phyloP scores from a whole-genome alignment of 2,797 vertebrate genomes.

The Lepus oiostolus region DNA sequence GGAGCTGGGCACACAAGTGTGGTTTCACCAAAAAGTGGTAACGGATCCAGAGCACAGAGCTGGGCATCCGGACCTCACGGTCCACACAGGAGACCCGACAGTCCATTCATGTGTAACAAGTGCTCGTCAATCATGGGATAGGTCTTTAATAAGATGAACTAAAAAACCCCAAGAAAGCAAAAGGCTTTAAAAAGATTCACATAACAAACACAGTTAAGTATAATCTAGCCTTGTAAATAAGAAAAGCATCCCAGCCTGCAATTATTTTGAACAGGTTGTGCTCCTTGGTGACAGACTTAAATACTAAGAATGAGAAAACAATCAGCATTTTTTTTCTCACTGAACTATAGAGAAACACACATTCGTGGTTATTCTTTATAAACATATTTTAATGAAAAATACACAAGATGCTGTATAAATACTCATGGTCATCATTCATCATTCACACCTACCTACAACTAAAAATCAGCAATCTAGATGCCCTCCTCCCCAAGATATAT shows the following conservation, averaged over 20 bases:
- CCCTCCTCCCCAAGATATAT: not conserved
- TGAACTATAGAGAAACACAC: not conserved
- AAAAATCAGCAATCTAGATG: not conserved
- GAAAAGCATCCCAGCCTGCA: not conserved
- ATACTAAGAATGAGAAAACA: not conserved
- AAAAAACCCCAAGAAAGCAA: not conserved
- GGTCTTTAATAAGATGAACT: not conserved
- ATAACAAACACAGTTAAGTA: not conserved
- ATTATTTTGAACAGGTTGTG: not conserved
- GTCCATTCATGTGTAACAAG: not conserved
- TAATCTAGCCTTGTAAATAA: not conserved
- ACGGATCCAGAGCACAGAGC: not conserved
- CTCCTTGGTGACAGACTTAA: not conserved
- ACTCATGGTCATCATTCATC: not conserved
- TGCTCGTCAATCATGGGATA: accelerated
- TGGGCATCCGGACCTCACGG: accelerated
- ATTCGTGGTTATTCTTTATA: not conserved
- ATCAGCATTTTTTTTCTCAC: not conserved
- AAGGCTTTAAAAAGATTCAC: not conserved
- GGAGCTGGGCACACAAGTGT: accelerated
- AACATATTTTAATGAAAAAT: not conserved
- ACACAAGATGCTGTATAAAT: not conserved
- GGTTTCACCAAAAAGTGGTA: not conserved
- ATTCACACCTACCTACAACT: not conserved
- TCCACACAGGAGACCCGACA: not conserved